Percentiles rank a stretch among this genome's conserved stretches.
Conservation (phyloP, 2,797 vertebrate species). For the Antrozous pallidus region DNA sequence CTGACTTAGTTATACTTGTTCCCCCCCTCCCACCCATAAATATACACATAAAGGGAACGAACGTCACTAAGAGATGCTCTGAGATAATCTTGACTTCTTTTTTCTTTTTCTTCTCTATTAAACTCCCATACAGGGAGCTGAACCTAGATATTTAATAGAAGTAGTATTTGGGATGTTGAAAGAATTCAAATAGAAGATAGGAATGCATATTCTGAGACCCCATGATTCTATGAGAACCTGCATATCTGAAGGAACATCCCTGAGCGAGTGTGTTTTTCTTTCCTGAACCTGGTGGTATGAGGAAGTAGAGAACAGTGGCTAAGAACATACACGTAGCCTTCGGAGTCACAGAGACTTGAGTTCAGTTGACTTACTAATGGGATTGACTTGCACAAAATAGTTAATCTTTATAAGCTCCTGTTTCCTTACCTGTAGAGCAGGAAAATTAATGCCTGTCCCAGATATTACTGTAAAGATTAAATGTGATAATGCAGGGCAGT, state of each 20-base stretch:
- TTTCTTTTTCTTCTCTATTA: not conserved
- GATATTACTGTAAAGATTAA: constrained; percentile 35
- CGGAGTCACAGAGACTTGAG: not conserved
- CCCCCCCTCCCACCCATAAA: not conserved
- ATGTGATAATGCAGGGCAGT: not conserved
- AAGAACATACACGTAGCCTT: not conserved
- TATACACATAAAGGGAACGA: not conserved
- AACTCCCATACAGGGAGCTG: not conserved
- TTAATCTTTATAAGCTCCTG: constrained; percentile 13
- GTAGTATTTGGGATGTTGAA: not conserved
- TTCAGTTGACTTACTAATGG: constrained; percentile 6
- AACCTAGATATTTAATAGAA: not conserved
- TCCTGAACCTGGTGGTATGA: not conserved
- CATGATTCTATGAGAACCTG: not conserved
- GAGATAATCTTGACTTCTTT: not conserved
- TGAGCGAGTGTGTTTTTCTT: not conserved
- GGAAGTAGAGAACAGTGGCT: not conserved
- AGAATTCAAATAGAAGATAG: not conserved
- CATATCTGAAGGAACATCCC: not conserved
- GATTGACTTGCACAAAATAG: constrained; percentile 14
- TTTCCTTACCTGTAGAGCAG: constrained; percentile 10
- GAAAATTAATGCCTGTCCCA: constrained; percentile 19
- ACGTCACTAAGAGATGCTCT: not conserved
- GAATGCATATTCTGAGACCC: not conserved
- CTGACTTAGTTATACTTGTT: not conserved